Evolutionary conservation across 1,140 invertebrate genomes (phyloP), one percentile per base, ranked within the genome.

Genomic region (Aplysia californica): DNA sequence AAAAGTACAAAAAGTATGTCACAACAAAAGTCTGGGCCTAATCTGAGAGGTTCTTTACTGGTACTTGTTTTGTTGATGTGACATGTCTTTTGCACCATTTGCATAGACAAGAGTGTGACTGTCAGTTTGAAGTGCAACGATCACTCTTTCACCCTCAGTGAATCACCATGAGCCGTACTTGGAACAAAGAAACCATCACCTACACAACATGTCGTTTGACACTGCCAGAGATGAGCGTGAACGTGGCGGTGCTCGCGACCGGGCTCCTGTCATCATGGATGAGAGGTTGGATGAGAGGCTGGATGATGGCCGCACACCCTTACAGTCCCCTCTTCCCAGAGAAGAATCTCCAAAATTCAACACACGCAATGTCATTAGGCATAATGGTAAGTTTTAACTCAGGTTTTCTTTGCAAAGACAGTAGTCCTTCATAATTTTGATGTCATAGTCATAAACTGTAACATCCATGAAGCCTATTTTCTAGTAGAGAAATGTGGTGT

Each of bases 291-390:
- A n/a, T n/a, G n/a, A n/a, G n/a, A n/a, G n/a, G n/a, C n/a, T n/a
- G n/a, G 69, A 72, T 1, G 33, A 72, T 3, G 71, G 33, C 35
- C 41, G 71, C 15, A 74, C 71, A 26, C 71, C 71, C 2, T 33
- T 74, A 0, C 71, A 74, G 33, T 74, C 71, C 1, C 71, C 71
- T 39, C 56, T 65, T 6, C 71, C 71, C 6, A 23, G 33, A 41
- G 23, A 71, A 71, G 69, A 71, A 29, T 59, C 69, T 44, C 69
- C 69, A 38, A 58, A 58, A 58, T 56, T 71, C n/a, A 56, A 58
- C 20, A n/a, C 55, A 31, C 55, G n/a, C 6, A 21, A 59, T 26
- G 31, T 71, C 50, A 71, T 58, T n/a, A 71, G 33, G n/a, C 50
- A 71, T n/a, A 18, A 38, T 6, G 69, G 69, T 71, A 71, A 26